Evolutionary conservation across 1,140 invertebrate genomes (phyloP), one percentile per base, ranked within the genome.

Genomic region (Aphelinus atriplicis): DNA sequence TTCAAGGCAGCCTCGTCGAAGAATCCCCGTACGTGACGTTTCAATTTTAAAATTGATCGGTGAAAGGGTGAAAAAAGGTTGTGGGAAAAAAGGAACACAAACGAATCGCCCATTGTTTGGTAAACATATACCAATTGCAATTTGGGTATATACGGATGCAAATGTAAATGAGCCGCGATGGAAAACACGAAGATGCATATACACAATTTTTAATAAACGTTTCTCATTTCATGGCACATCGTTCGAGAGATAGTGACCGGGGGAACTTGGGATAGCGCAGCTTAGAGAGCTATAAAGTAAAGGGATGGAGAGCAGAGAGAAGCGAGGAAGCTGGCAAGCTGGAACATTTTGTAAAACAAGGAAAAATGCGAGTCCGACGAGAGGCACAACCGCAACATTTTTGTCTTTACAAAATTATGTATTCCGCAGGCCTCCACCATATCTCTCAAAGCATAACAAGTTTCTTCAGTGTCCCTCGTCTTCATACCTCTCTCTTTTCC

Each of bases 361-460:
- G 84, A 88, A 88, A 88, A 88, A 88, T 87, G 85, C 82, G 81
- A 81, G 82, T 86, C 83, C 80, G 79, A 82, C 82, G 83, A 84
- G 63, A 55, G 83, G 82, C 84, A 86, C 85, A 84, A 87, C 86
- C 86, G 83, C 87, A 88, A 78, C 84, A 88, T 88, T 88, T 88
- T 88, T 88, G 87, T 88, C 86, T 87, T 88, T 87, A 88, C 85
- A 86, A 85, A 88, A 88, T 88, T 88, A 88, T 88, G 85, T 88
- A 88, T 88, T 88, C 87, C 83, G 82, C 87, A 85, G 84, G 85
- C 86, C 85, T 85, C 80, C 83, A 80, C 83, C 85, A 86, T 88
- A 88, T 88, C 86, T 87, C 85, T 87, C 86, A 88, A 88, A 88
- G 85, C 87, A 88, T 88, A 88, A 87, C 86, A 88, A 88, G 85